Evolutionary conservation across 2,888 invertebrate species (phyloP).

Genomic region (Volucella zonaria): DNA sequence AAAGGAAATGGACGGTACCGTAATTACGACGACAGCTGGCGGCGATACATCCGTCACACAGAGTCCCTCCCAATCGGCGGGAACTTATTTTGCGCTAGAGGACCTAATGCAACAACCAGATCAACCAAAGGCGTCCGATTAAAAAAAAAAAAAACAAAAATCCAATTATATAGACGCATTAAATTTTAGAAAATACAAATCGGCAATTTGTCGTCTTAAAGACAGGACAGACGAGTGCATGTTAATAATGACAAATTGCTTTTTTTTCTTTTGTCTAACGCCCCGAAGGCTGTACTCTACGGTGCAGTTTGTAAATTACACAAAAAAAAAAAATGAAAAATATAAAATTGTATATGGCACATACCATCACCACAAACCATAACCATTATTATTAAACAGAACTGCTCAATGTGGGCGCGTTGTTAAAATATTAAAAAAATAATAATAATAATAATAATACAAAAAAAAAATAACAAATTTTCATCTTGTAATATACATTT

Average conservation of each 20-base stretch:
- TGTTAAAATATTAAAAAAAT: slow-evolving; percentile 27
- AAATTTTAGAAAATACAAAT: slow-evolving; percentile 3
- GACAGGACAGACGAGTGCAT: slow-evolving; percentile 10
- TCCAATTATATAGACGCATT: not conserved
- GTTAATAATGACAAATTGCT: slow-evolving; percentile 10
- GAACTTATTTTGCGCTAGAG: slow-evolving; percentile 79
- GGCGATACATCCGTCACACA: slow-evolving; percentile 75
- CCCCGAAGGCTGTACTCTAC: slow-evolving; percentile 20
- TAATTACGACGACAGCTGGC: slow-evolving; percentile 72
- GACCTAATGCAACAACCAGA: slow-evolving; percentile 78
- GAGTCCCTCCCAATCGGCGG: slow-evolving; percentile 74
- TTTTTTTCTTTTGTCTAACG: slow-evolving; percentile 3
- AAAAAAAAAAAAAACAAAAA: slow-evolving; percentile 1
- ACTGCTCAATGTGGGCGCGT: not conserved
- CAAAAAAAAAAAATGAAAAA: slow-evolving; percentile 30
- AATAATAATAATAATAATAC: no score
- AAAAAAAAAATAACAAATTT: not conserved
- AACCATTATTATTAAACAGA: slow-evolving; percentile 19
- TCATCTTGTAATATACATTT: slow-evolving; percentile 58
- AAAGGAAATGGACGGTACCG: slow-evolving; percentile 75
- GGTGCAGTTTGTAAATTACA: slow-evolving; percentile 53
- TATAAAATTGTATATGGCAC: slow-evolving; percentile 26
- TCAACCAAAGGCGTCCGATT: slow-evolving; percentile 63
- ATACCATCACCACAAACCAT: slow-evolving; percentile 10
- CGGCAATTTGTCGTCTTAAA: slow-evolving; percentile 17